Evolutionary conservation across 2,888 invertebrate species (phyloP), one percentile per base, ranked within the genome.

Genomic region (Nomada lathburiana): DNA sequence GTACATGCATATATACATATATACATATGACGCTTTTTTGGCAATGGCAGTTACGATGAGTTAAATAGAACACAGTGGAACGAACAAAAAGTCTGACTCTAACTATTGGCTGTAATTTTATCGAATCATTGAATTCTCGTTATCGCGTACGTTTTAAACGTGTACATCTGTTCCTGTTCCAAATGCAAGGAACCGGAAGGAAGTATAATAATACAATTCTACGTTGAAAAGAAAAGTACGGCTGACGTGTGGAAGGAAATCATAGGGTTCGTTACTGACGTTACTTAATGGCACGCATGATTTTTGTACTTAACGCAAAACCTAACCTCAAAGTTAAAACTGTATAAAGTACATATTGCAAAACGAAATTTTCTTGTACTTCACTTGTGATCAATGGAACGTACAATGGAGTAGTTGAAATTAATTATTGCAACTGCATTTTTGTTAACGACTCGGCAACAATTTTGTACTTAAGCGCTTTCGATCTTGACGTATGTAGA

Each of bases 221-320:
- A 52, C 16, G 72, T 62, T 7, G 42, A 70, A 53, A 62, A 42
- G 44, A 44, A 64, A 75, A 62, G 57, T 57, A 74, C 47, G 55
- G 16, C 29, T 23, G 44, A 74, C 55, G 55, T 29, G 68, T 42
- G 47, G 44, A 23, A 36, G 53, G 42, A 47, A 53, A 68, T 72
- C 71, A 36, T 53, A 70, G 67, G 53, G 57, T 55, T 73, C 23
- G 26, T 57, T 57, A 71, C 18, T 20, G 53, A 57, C 74, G 74
- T 68, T 59, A 64, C 68, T 64, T 71, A 60, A 75, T 44, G 26
- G 68, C 57, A 68, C 52, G 23, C 55, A 65, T 47, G 70, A 78
- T 71, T 73, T 80, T 69, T 72, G 84, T 84, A 84, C 77, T 84
- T 81, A 77, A 80, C 63, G 67, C 55, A 57, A 81, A 76, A 84